These are phyloP conservation scores for Labeo rohita DNA, from an alignment of 2,113 vertebrate genomes.

Conservation along the genomic window DNA sequence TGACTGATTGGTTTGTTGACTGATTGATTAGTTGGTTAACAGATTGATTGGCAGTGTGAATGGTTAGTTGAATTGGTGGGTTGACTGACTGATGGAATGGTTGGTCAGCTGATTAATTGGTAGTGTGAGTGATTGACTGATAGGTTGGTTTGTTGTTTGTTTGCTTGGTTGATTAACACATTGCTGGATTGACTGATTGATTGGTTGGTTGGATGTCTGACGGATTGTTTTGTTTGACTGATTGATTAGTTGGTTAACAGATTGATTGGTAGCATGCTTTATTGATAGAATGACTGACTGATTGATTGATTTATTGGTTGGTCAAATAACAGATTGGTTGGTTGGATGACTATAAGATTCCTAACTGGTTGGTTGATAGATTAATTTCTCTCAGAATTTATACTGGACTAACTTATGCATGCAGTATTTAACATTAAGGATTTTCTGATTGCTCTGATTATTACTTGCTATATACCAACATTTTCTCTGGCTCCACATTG, in stretches of 20 bases:
- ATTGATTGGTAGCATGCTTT: not conserved
- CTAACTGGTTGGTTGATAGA: not conserved
- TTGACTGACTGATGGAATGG: too few relatives aligned
- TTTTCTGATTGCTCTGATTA: too few relatives aligned
- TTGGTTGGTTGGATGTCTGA: not conserved
- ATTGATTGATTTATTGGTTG: not conserved
- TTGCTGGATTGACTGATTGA: fast-evolving
- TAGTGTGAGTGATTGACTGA: not conserved
- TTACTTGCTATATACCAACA: not conserved
- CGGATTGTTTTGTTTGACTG: not conserved
- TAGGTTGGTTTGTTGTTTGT: not conserved
- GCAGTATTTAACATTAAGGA: too few relatives aligned
- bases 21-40: not conserved
- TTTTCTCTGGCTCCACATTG: too few relatives aligned
- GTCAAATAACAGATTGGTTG: not conserved
- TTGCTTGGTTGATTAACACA: too few relatives aligned
- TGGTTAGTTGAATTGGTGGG: not conserved
- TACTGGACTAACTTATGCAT: too few relatives aligned
- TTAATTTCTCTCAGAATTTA: too few relatives aligned
- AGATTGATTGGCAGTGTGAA: not conserved
- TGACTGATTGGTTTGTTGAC: not conserved
- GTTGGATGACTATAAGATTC: not conserved
- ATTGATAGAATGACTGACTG: not conserved
- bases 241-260: not conserved
- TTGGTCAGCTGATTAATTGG: not conserved